These are phyloP conservation scores for Saxidomus purpurata DNA, from an alignment of 1,140 invertebrate genomes.

Conservation along the genomic window DNA sequence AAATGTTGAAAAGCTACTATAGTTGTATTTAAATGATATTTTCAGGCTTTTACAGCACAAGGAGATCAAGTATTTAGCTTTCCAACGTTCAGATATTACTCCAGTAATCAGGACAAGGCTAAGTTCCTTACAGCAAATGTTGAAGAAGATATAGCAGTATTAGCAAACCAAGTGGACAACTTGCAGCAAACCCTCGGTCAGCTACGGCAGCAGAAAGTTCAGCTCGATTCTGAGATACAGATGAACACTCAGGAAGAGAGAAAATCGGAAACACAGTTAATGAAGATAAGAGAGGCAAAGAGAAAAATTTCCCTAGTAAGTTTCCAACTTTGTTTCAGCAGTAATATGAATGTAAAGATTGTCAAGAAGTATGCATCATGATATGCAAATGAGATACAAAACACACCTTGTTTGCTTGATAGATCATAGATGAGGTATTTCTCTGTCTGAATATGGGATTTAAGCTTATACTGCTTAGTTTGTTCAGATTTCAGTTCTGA, in stretches of 20 bases:
- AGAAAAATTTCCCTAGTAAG: slow-evolving; percentile 68
- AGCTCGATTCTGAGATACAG: slow-evolving; percentile 67
- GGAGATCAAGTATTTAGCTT: slow-evolving; percentile 83
- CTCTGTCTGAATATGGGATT: too few relatives aligned
- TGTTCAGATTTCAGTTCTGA: too few relatives aligned
- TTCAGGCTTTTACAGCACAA: slow-evolving; percentile 82
- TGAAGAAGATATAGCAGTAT: slow-evolving; percentile 79
- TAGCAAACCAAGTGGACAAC: slow-evolving; percentile 68
- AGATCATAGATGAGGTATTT: too few relatives aligned
- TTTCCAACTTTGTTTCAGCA: too few relatives aligned
- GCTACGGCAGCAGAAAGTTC: slow-evolving; percentile 56
- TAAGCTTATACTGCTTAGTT: too few relatives aligned
- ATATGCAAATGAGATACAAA: too few relatives aligned
- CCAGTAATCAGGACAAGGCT: slow-evolving; percentile 75
- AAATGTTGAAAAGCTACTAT: too few relatives aligned
- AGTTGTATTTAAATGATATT: too few relatives aligned
- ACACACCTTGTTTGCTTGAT: too few relatives aligned
- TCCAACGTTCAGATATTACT: slow-evolving; percentile 85
- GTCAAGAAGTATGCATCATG: too few relatives aligned
- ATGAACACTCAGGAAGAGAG: slow-evolving; percentile 78
- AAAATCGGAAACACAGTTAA: slow-evolving; percentile 76
- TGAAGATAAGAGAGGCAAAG: slow-evolving; percentile 77
- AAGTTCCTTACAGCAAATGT: slow-evolving; percentile 82
- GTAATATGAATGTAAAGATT: too few relatives aligned
- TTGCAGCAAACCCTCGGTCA: slow-evolving; percentile 67